phyloP scores from a whole-genome alignment of 2,113 vertebrate species.

The Odontesthes bonariensis region DNA sequence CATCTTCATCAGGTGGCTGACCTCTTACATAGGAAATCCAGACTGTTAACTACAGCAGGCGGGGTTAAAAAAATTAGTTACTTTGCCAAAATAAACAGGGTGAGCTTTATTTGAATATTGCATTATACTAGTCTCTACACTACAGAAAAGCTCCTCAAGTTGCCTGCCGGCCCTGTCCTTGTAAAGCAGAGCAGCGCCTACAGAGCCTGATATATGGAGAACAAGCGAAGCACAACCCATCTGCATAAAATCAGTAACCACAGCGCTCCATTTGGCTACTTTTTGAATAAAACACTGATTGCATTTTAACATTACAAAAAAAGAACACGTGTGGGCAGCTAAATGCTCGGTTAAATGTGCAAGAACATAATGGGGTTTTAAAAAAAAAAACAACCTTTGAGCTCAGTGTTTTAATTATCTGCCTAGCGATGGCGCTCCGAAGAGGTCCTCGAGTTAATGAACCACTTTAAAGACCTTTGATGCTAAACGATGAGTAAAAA shows the following conservation, averaged over 20 bases:
- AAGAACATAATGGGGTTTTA: constrained; percentile 29
- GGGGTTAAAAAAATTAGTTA: too few species aligned
- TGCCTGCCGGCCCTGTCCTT: too few species aligned
- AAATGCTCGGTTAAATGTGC: constrained; percentile 36
- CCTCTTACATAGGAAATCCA: too few species aligned
- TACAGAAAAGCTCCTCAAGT: too few species aligned
- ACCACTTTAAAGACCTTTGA: constrained; percentile 37
- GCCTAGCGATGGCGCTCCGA: constrained; percentile 26
- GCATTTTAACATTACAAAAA: background rate
- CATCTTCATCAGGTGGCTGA: too few species aligned
- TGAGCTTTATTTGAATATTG: too few species aligned
- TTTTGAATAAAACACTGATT: constrained; percentile 1
- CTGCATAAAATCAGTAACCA: background rate
- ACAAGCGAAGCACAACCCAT: background rate
- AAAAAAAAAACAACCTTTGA: constrained; percentile 32
- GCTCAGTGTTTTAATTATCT: constrained; percentile 58
- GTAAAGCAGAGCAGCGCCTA: background rate
- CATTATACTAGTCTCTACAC: too few species aligned
- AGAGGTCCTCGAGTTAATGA: constrained; percentile 46
- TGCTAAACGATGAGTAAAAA: constrained; percentile 19
- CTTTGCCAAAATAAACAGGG: too few species aligned
- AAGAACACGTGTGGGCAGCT: background rate
- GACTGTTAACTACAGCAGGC: too few species aligned
- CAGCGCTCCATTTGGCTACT: background rate
- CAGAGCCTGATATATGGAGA: background rate